Percentiles rank a stretch among this genome's conserved stretches.
phyloP scores from a whole-genome alignment of 2,888 invertebrate species.

The Dione juno region DNA sequence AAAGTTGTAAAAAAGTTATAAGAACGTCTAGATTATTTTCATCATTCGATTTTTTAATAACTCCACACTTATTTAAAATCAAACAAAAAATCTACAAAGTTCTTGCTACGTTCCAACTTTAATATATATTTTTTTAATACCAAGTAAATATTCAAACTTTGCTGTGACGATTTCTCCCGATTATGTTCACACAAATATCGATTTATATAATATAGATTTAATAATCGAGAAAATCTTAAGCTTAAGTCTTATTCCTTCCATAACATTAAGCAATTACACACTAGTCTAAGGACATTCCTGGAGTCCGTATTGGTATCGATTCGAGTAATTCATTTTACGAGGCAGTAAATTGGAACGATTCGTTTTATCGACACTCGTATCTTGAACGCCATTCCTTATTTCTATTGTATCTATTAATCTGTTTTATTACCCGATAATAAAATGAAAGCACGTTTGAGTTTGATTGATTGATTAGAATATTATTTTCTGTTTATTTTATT shows the following conservation, averaged over 20 bases:
- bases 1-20: too few relatives aligned
- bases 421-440: slow-evolving; percentile 17
- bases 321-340: slow-evolving; percentile 37
- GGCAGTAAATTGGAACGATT: slow-evolving; percentile 34
- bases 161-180: too few relatives aligned
- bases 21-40: too few relatives aligned
- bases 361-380: slow-evolving; percentile 34
- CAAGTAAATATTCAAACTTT: too few relatives aligned
- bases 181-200: too few relatives aligned
- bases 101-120: too few relatives aligned
- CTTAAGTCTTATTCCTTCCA: not conserved
- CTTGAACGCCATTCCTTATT: slow-evolving; percentile 27
- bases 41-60: too few relatives aligned
- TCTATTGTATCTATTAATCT: slow-evolving; percentile 35
- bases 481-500: not conserved
- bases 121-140: too few relatives aligned
- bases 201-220: too few relatives aligned
- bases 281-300: slow-evolving; percentile 29
- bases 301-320: slow-evolving; percentile 20
- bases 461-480: slow-evolving; percentile 18
- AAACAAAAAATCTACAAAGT: too few relatives aligned
- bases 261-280: slow-evolving; percentile 17
- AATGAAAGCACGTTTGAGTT: slow-evolving; percentile 10
- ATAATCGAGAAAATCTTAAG: not conserved
- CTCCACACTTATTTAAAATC: too few relatives aligned